Percentiles rank a stretch among this genome's conserved stretches.
These are phyloP conservation scores for Ditylenchus weischeri DNA, from an alignment of 2,888 invertebrate genomes.

Conservation along the genomic window DNA sequence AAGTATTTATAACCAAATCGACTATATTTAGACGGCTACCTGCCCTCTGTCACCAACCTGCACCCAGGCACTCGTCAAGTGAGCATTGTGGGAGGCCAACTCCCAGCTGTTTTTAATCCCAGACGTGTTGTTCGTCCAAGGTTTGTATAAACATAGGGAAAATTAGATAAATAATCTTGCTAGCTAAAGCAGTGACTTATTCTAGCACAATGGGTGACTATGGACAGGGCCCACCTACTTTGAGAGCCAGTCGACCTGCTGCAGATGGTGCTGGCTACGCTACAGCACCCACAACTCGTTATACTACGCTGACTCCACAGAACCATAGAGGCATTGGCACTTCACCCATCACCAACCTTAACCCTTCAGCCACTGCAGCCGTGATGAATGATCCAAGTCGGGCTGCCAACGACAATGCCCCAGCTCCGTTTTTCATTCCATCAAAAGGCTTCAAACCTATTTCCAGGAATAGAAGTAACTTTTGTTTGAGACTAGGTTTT, in stretches of 20 bases:
- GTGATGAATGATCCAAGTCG: constrained; percentile 16
- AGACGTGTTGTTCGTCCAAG: constrained; percentile 9
- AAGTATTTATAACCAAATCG: too few relatives aligned
- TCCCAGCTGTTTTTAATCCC: constrained; percentile 16
- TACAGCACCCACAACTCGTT: neutral
- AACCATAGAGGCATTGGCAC: neutral
- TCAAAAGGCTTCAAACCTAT: constrained; percentile 9
- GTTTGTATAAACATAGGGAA: too few relatives aligned
- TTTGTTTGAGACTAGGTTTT: neutral
- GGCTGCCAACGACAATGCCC: constrained; percentile 15
- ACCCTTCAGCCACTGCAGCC: neutral
- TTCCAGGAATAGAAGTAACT: constrained; percentile 9
- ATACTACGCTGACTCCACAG: neutral
- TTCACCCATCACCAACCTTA: neutral
- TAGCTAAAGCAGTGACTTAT: neutral
- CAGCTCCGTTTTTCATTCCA: constrained; percentile 12
- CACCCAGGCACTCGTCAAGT: too few relatives aligned
- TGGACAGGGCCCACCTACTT: constrained; percentile 1
- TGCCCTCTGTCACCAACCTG: too few relatives aligned
- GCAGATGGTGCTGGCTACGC: constrained; percentile 5
- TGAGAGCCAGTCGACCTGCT: neutral
- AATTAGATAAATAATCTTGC: too few relatives aligned
- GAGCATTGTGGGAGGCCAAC: neutral
- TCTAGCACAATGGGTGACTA: neutral
- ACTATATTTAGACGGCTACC: too few relatives aligned